phyloP scores from a whole-genome alignment of 2,113 vertebrate species.

The Callipepla californica region DNA sequence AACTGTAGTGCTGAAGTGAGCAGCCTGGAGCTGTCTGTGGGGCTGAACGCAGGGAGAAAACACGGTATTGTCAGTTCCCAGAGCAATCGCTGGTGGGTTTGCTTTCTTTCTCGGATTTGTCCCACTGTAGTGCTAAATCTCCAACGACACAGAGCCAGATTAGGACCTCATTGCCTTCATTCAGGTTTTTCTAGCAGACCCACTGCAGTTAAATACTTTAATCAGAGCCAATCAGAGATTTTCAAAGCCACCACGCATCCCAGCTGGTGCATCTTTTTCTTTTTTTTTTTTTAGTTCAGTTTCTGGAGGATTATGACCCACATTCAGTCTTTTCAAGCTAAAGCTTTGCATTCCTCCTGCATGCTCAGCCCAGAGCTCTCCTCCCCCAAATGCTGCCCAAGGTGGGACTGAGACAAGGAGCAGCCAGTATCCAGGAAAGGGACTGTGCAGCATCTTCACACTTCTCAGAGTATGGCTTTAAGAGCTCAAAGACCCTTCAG shows the following conservation, averaged over 20 bases:
- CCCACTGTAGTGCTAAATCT: rapidly evolving
- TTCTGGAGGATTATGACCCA: slow-evolving; percentile 37
- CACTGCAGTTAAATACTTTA: slow-evolving; percentile 26
- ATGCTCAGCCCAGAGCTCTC: rapidly evolving
- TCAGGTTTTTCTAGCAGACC: slow-evolving; percentile 36
- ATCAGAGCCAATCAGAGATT: slow-evolving; percentile 50
- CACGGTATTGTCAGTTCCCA: rapidly evolving
- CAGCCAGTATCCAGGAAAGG: background rate
- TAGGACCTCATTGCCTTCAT: background rate
- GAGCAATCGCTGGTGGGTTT: rapidly evolving
- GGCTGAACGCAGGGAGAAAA: background rate
- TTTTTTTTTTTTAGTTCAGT: background rate
- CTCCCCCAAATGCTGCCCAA: background rate
- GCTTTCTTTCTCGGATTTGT: background rate
- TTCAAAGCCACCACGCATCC: background rate
- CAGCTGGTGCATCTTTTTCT: slow-evolving; percentile 15
- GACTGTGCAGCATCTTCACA: rapidly evolving
- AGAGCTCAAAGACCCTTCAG: slow-evolving; percentile 38
- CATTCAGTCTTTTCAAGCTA: background rate
- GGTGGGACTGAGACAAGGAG: rapidly evolving
- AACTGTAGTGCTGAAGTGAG: background rate
- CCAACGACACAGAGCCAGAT: background rate
- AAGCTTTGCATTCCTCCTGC: background rate
- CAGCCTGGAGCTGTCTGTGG: background rate
- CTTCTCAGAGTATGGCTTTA: background rate